Percentiles rank a stretch among this genome's conserved stretches.
Evolutionary conservation across 2,797 vertebrate species (phyloP).

Genomic region (Galaxias olidus): DNA sequence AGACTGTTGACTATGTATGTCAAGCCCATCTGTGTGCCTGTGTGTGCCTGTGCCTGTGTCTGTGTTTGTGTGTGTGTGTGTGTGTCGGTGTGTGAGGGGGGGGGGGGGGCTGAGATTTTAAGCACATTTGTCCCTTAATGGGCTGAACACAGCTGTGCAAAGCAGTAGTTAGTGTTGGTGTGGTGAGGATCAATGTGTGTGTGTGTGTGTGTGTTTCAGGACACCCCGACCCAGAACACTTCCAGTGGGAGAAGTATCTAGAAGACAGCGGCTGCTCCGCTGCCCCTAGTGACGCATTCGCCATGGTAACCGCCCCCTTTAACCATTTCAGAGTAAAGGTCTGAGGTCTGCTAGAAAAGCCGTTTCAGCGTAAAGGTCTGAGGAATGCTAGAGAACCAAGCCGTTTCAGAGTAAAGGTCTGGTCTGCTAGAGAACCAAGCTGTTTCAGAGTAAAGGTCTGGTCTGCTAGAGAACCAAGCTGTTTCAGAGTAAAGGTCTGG

Average conservation of each 20-base stretch:
- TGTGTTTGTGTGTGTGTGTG: too few relatives aligned
- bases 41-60: not conserved
- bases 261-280: constrained; percentile 80
- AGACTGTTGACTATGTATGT: too few relatives aligned
- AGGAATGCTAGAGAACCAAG: too few relatives aligned
- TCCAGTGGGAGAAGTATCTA: constrained; percentile 89
- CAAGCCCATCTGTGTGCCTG: not conserved
- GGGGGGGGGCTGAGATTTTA: not conserved
- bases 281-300: constrained; percentile 83
- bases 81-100: too few relatives aligned
- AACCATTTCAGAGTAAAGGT: not conserved
- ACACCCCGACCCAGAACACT: constrained; percentile 80
- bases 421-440: too few relatives aligned
- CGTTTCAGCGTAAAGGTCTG: too few relatives aligned
- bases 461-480: too few relatives aligned
- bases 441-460: too few relatives aligned
- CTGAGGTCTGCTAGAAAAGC: too few relatives aligned
- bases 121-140: not conserved
- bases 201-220: constrained; percentile 55
- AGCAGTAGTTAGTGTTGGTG: not conserved
- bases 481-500: too few relatives aligned
- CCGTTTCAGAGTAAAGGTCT: not conserved
- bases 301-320: constrained; percentile 72
- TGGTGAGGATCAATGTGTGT: constrained; percentile 9
- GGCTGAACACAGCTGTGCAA: not conserved